phyloP scores from a whole-genome alignment of 2,797 vertebrate species.

The Acridotheres tristis region DNA sequence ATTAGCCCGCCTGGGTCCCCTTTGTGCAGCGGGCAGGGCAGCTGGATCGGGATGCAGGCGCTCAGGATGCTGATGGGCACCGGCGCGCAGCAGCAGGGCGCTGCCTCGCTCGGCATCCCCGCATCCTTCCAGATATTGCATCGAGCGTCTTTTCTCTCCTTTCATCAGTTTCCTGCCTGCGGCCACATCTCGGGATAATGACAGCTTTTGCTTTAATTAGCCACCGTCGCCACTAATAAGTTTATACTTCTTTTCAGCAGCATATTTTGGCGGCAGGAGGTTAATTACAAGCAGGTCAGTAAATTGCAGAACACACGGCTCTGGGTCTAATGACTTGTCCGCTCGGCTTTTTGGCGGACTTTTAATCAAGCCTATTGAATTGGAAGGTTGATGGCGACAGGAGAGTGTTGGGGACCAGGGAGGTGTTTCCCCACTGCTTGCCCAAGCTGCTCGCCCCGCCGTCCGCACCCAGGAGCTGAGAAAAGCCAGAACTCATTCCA shows the following conservation, averaged over 20 bases:
- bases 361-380: neutral
- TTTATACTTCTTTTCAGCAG: neutral
- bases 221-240: neutral
- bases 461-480: fast-evolving
- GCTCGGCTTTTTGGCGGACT: conserved; percentile 15
- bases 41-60: conserved; percentile 28
- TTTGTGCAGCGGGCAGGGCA: conserved; percentile 89
- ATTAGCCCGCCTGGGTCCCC: conserved; percentile 83
- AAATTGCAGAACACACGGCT: conserved; percentile 14
- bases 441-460: fast-evolving
- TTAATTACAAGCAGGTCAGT: conserved; percentile 5
- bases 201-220: conserved; percentile 39
- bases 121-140: neutral
- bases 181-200: neutral
- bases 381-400: neutral
- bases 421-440: neutral
- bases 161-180: neutral
- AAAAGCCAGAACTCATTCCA: neutral
- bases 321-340: neutral
- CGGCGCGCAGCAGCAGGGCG: neutral
- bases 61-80: conserved; percentile 36
- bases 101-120: neutral
- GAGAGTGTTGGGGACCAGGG: neutral
- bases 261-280: neutral
- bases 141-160: neutral